Percentiles rank a stretch among this genome's conserved stretches.
These are phyloP conservation scores for Drosophila neocordata DNA, from an alignment of 1,140 invertebrate genomes.

Conservation along the genomic window DNA sequence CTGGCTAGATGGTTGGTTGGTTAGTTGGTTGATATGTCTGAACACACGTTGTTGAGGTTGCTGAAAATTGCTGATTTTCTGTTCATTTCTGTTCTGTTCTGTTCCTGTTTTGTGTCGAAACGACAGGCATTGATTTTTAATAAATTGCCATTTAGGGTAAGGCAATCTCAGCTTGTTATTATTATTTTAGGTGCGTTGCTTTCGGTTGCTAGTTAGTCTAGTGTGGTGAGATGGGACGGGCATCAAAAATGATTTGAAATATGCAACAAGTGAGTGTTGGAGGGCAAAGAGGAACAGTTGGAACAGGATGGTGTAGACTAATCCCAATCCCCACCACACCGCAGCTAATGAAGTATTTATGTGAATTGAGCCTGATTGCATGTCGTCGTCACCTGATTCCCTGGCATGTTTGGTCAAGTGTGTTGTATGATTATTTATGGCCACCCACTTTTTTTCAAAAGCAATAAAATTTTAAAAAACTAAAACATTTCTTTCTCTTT, in stretches of 20 bases:
- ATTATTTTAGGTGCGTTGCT: conserved; percentile 68
- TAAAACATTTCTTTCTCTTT: no score
- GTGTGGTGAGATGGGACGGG: conserved; percentile 2
- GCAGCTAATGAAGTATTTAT: conserved; percentile 74
- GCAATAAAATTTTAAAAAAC: no score
- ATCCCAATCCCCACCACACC: background rate
- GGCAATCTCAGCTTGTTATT: conserved; percentile 59
- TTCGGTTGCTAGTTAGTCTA: conserved; percentile 17
- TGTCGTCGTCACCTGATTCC: conserved; percentile 34
- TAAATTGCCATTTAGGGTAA: conserved; percentile 67
- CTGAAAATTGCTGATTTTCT: conserved; percentile 18
- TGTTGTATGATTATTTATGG: no score
- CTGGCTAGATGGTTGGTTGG: conserved; percentile 18
- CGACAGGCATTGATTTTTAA: conserved; percentile 69
- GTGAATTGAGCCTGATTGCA: conserved; percentile 59
- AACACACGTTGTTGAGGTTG: conserved; percentile 55
- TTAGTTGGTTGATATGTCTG: conserved; percentile 22
- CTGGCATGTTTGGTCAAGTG: conserved; percentile 57
- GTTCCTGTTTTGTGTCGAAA: conserved; percentile 33
- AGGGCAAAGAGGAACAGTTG: background rate
- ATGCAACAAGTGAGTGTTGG: conserved; percentile 53
- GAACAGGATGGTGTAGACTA: conserved; percentile 8
- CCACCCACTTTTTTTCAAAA: no score
- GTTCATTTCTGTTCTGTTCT: background rate
- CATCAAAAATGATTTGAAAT: conserved; percentile 54